phyloP scores from a whole-genome alignment of 2,888 invertebrate species.

The Idaea straminata region DNA sequence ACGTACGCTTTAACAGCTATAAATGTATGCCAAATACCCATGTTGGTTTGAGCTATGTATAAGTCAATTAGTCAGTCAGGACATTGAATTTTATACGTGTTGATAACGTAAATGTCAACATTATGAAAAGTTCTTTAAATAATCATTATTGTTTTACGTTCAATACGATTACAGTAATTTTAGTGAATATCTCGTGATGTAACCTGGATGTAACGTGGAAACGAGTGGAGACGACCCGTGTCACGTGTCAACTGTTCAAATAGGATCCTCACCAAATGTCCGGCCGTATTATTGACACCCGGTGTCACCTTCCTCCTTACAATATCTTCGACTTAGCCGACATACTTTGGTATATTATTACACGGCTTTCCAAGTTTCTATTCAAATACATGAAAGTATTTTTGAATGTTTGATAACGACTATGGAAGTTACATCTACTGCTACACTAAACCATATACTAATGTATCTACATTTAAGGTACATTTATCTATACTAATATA shows the following conservation, averaged over 20 bases:
- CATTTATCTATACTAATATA: no score
- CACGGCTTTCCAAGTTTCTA: not conserved
- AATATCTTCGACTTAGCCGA: slow-evolving; percentile 39
- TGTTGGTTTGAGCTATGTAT: no score
- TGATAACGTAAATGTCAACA: no score
- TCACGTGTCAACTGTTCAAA: slow-evolving; percentile 44
- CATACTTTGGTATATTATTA: not conserved
- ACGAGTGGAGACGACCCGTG: slow-evolving; percentile 22
- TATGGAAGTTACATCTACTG: no score
- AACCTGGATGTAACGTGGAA: not conserved
- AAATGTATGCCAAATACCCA: no score
- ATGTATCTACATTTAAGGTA: no score
- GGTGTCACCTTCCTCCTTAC: slow-evolving; percentile 42
- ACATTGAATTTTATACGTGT: no score
- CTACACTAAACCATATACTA: no score
- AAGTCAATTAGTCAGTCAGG: no score
- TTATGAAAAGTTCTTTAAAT: not conserved
- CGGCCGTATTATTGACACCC: slow-evolving; percentile 48
- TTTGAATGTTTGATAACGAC: not conserved
- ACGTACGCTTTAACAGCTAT: no score
- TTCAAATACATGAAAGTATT: not conserved
- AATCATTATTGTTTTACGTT: not conserved
- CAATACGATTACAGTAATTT: not conserved
- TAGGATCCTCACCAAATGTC: slow-evolving; percentile 54
- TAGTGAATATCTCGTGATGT: not conserved